Evolutionary conservation across 2,797 vertebrate genomes (phyloP).

Genomic region (Lerista edwardsae): DNA sequence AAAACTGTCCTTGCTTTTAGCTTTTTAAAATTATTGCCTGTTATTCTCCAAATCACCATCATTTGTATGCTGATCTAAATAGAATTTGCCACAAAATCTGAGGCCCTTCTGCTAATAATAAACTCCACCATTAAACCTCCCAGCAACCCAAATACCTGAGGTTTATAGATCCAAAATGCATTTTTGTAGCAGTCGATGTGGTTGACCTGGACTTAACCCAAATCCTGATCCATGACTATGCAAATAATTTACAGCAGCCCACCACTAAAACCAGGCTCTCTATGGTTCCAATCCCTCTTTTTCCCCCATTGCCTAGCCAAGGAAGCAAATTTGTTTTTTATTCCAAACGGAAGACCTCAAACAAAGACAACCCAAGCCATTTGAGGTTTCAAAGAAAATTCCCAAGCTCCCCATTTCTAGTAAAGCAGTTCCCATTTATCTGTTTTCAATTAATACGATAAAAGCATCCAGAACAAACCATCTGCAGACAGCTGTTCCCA

Average conservation of each 20-base stretch:
- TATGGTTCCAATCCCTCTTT: background rate
- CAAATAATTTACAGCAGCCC: conserved; percentile 25
- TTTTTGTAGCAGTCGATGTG: background rate
- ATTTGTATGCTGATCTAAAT: background rate
- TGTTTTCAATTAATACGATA: conserved; percentile 41
- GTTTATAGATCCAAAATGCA: background rate
- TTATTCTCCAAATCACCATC: background rate
- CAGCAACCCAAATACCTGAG: background rate
- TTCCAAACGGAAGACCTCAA: conserved; percentile 10
- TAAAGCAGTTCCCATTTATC: conserved; percentile 32
- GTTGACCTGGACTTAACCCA: background rate
- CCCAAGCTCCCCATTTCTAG: conserved; percentile 2
- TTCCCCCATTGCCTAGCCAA: background rate
- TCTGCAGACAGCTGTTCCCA: background rate
- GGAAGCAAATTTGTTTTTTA: conserved; percentile 26
- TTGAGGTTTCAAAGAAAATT: conserved; percentile 25
- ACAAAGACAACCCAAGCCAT: conserved; percentile 9
- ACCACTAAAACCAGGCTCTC: background rate
- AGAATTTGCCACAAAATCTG: background rate
- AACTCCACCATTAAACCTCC: background rate
- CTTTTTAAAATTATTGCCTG: background rate
- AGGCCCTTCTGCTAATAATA: background rate
- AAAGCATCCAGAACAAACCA: conserved; percentile 19
- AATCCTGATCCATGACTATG: conserved; percentile 8
- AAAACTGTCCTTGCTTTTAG: background rate